Conservation (phyloP, 2,113 vertebrate genomes). For the Colaptes auratus region DNA sequence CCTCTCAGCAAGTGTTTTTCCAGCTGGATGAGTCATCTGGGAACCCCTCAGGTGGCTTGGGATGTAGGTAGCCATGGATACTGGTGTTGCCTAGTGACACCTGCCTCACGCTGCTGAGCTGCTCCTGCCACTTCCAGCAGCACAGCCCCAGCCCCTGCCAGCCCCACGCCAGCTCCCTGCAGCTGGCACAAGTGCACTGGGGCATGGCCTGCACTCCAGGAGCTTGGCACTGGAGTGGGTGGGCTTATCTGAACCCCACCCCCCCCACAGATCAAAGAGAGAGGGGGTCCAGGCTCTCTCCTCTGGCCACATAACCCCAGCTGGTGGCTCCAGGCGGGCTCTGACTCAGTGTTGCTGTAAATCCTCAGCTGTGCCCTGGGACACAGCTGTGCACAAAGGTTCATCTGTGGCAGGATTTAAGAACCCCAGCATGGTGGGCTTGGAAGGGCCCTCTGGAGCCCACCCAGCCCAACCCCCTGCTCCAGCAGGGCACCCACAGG, state of each 20-base stretch:
- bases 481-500: not conserved
- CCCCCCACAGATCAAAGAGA: not conserved
- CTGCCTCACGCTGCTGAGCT: not conserved
- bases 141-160: not conserved
- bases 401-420: not conserved
- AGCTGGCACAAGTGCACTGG: not conserved
- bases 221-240: no score
- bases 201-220: no score
- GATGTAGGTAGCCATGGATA: constrained; percentile 44
- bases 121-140: not conserved
- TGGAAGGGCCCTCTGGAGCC: no score
- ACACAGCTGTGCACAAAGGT: not conserved
- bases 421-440: not conserved
- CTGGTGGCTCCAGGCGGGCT: not conserved
- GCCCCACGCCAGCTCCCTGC: not conserved
- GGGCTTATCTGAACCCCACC: no score
- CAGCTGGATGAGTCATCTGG: not conserved
- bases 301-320: not conserved
- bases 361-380: not conserved
- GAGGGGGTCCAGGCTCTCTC: not conserved
- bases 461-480: no score
- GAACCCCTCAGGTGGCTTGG: not conserved
- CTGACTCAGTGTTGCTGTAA: not conserved
- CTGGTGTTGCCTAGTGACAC: constrained; percentile 2
- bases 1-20: not conserved